Evolutionary conservation across 2,797 vertebrate genomes (phyloP), one percentile per base, ranked within the genome.

Genomic region (Tadarida brasiliensis): DNA sequence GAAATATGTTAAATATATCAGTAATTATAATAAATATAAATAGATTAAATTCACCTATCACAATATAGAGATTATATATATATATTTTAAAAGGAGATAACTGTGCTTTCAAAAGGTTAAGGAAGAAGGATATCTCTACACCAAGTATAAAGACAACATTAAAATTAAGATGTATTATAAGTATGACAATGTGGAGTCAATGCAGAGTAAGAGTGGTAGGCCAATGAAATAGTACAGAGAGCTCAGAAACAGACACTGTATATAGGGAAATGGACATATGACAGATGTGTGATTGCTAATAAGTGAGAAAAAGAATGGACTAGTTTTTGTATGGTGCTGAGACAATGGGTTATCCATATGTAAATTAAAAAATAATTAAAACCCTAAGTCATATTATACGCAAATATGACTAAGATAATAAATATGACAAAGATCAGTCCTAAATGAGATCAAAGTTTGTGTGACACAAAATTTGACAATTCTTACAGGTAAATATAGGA

Each of bases 121-220:
- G 14, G 8, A 16, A 35, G 26, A 91, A 91, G 7, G 2, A 47
- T 76, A 47, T 63, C 4, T 74, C 19, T 5, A 11, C 77, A 39
- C 68, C 4, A 92, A 84, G 61, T 74, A 94, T 39, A 68, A 73
- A 68, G 24, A 76, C 3, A 80, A 35, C 83, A 84, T 81, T 57
- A 92, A 78, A 86, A 70, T 59, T 93, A 54, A 74, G n/a, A 86
- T 88, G 59, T 76, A 57, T 83, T 94, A n/a, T 86, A 93, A 89
- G 56, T 30, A 85, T 86, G 67, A 30, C 19, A 80, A 7, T 71
- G 20, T 56, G 15, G 44, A 87, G 16, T 88, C 35, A 22, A 28
- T 44, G 9, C 70, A 92, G 11, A 54, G 19, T 63, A 80, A 51
- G 49, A 83, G 15, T 63, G 14, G 39, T 39, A 90, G 35, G 56